phyloP scores from a whole-genome alignment of 2,113 vertebrate species.

The Parus major region DNA sequence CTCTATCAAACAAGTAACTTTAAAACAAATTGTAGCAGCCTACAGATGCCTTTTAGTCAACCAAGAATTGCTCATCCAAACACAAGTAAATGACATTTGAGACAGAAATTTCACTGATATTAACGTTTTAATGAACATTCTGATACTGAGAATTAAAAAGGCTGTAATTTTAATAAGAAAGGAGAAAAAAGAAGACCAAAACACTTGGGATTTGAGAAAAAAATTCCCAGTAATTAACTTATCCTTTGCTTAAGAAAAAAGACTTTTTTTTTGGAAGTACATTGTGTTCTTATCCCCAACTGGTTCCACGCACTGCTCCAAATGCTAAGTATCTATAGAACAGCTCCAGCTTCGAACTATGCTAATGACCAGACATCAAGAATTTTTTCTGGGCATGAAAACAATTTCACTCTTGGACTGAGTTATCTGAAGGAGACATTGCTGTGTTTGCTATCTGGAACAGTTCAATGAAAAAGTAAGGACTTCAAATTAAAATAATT shows the following conservation, averaged over 20 bases:
- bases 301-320: background rate
- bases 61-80: slow-evolving; percentile 35
- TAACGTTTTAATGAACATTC: background rate
- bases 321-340: slow-evolving; percentile 51
- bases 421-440: background rate
- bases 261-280: slow-evolving; percentile 2
- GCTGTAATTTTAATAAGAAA: background rate
- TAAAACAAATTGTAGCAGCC: slow-evolving; percentile 9
- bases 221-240: slow-evolving; percentile 11
- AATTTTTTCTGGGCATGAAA: slow-evolving; percentile 24
- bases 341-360: slow-evolving; percentile 32
- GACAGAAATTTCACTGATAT: background rate
- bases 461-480: background rate
- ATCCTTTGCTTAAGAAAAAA: background rate
- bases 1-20: slow-evolving; percentile 6
- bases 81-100: slow-evolving; percentile 29
- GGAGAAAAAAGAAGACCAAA: background rate
- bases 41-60: slow-evolving; percentile 33
- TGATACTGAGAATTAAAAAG: background rate
- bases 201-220: background rate
- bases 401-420: background rate
- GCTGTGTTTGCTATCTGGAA: background rate
- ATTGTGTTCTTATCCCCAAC: slow-evolving; percentile 11
- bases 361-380: slow-evolving; percentile 1
- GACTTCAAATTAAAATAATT: background rate